Evolutionary conservation across 2,797 vertebrate species (phyloP).

Genomic region (Ataeniobius toweri): DNA sequence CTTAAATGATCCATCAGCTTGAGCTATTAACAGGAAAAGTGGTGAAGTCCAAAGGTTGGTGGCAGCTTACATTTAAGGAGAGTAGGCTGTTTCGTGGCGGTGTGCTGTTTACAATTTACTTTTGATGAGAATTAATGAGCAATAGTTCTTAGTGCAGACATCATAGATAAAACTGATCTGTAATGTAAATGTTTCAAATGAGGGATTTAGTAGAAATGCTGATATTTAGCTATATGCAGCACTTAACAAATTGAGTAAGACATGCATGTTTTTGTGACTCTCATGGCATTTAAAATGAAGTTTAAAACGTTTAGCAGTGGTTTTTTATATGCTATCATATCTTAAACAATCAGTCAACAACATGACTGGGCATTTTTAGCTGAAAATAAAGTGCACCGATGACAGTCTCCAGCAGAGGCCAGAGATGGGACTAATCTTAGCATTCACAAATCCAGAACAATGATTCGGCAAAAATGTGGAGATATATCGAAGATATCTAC

Average conservation of each 20-base stretch:
- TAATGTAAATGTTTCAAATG: neutral
- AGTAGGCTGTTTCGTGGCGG: slow-evolving; percentile 1
- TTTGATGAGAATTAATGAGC: neutral
- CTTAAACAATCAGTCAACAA: neutral
- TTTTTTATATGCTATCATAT: neutral
- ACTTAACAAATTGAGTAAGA: neutral
- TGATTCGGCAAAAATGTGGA: neutral
- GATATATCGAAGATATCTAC: neutral
- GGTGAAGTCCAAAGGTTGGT: slow-evolving; percentile 77
- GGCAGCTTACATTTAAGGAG: slow-evolving; percentile 48
- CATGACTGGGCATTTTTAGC: neutral
- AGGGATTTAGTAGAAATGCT: neutral
- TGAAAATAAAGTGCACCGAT: neutral
- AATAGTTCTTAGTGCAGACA: neutral
- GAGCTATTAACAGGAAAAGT: slow-evolving; percentile 74
- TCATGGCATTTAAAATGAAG: neutral
- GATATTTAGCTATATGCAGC: neutral
- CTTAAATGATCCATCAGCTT: slow-evolving; percentile 79
- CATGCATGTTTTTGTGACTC: neutral
- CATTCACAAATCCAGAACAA: neutral
- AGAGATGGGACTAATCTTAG: neutral
- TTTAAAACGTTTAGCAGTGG: too few species aligned
- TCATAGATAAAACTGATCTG: neutral
- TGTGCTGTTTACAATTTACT: slow-evolving; percentile 14
- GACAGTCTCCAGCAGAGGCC: slow-evolving; percentile 5